Evolutionary conservation across 2,797 vertebrate species (phyloP).

Genomic region (Dicrostonyx torquatus): DNA sequence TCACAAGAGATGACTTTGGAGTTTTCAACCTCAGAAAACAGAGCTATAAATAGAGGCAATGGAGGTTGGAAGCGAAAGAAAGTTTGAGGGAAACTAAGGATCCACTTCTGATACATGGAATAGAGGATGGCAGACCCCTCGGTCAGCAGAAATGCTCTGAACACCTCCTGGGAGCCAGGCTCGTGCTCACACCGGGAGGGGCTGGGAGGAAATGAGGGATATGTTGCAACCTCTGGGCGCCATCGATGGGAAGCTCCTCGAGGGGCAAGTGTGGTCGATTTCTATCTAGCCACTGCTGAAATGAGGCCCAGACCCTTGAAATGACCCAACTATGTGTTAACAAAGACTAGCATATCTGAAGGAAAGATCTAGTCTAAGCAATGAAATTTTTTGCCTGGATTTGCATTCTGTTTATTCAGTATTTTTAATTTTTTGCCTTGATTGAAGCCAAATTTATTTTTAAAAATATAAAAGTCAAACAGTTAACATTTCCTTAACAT

Average conservation of each 20-base stretch:
- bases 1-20: constrained; percentile 65
- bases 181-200: not conserved
- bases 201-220: not conserved
- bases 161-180: not conserved
- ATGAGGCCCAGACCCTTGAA: not conserved
- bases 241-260: accelerated
- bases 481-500: not conserved
- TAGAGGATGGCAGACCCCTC: not conserved
- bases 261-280: accelerated
- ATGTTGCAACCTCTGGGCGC: accelerated
- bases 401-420: not conserved
- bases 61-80: constrained; percentile 39
- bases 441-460: not conserved
- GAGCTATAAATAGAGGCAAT: constrained; percentile 64
- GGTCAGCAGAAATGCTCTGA: not conserved
- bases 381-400: not conserved
- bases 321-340: not conserved
- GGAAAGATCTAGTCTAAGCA: not conserved
- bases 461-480: not conserved
- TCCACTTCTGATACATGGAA: not conserved
- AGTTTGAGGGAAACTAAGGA: constrained; percentile 58
- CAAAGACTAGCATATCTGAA: not conserved
- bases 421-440: not conserved
- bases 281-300: not conserved
- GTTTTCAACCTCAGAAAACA: constrained; percentile 66